Evolutionary conservation across 2,888 invertebrate genomes (phyloP).

Genomic region (Dryococelus australis): DNA sequence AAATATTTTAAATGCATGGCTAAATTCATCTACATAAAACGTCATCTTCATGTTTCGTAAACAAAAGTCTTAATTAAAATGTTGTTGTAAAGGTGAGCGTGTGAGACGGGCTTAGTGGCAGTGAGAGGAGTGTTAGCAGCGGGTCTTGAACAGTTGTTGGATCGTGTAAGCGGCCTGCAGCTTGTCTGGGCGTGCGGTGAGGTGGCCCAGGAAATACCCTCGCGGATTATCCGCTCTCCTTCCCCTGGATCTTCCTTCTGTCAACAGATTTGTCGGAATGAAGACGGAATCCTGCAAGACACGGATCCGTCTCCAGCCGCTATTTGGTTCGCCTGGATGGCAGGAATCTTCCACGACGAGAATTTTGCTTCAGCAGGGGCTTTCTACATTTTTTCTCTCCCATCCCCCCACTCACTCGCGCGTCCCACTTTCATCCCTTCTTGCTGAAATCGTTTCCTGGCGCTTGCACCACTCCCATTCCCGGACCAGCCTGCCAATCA

Average conservation of each 20-base stretch:
- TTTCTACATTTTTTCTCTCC: not conserved
- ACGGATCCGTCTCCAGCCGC: not conserved
- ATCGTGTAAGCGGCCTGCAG: not conserved
- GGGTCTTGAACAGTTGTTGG: not conserved
- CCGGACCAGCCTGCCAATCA: too few species aligned
- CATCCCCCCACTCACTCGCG: not conserved
- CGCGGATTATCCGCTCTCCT: not conserved
- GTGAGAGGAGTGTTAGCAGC: not conserved
- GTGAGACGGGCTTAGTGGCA: not conserved
- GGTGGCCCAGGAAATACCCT: not conserved
- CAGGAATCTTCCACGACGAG: not conserved
- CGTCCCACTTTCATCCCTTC: conserved; percentile 25
- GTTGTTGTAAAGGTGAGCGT: too few species aligned
- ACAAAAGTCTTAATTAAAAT: too few species aligned
- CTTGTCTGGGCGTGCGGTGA: not conserved
- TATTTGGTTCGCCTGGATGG: not conserved
- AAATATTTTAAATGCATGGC: too few species aligned
- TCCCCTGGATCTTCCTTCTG: conserved; percentile 24
- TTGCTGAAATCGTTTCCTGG: not conserved
- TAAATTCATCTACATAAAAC: too few species aligned
- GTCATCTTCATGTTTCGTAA: too few species aligned
- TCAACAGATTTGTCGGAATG: conserved; percentile 20
- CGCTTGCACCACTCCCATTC: not conserved
- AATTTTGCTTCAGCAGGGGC: conserved; percentile 10
- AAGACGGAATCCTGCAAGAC: conserved; percentile 22